phyloP scores from a whole-genome alignment of 2,888 invertebrate species.

The Acanthosepion lycidas region DNA sequence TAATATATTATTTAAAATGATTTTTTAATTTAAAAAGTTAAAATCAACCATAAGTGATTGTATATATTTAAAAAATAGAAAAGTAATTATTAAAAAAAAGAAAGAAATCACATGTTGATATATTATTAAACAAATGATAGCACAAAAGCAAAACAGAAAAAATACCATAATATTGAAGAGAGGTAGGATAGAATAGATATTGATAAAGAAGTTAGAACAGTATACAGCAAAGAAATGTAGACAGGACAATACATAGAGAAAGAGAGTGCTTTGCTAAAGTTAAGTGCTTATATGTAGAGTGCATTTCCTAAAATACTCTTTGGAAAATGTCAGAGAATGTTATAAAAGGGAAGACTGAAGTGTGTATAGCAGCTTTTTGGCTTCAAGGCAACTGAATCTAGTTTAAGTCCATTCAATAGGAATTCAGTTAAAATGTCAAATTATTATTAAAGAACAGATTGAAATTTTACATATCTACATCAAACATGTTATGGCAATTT shows the following conservation, averaged over 20 bases:
- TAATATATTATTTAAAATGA: too few species aligned
- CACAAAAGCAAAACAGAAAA: neutral
- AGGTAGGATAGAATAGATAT: neutral
- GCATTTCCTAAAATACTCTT: conserved; percentile 33
- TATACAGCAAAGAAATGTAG: neutral
- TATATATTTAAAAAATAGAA: neutral
- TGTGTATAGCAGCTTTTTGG: conserved; percentile 33
- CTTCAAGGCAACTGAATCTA: neutral
- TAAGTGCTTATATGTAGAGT: neutral
- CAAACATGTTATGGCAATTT: neutral
- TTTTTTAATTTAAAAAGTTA: too few species aligned
- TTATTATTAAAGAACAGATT: neutral
- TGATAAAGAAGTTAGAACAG: neutral
- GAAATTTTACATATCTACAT: conserved; percentile 11
- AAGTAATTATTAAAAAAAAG: neutral
- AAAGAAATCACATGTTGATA: neutral
- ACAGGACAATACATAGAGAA: neutral
- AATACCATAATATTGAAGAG: neutral
- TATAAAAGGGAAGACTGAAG: neutral
- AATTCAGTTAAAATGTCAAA: conserved; percentile 4
- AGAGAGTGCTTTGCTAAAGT: neutral
- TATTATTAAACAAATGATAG: neutral
- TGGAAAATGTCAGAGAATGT: neutral
- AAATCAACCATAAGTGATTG: too few species aligned
- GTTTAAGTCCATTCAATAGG: neutral